These are phyloP conservation scores for Chondrilla cf. caribensis DNA, from an alignment of 37 sponge, comb jelly and placozoan species.

Conservation along the genomic window DNA sequence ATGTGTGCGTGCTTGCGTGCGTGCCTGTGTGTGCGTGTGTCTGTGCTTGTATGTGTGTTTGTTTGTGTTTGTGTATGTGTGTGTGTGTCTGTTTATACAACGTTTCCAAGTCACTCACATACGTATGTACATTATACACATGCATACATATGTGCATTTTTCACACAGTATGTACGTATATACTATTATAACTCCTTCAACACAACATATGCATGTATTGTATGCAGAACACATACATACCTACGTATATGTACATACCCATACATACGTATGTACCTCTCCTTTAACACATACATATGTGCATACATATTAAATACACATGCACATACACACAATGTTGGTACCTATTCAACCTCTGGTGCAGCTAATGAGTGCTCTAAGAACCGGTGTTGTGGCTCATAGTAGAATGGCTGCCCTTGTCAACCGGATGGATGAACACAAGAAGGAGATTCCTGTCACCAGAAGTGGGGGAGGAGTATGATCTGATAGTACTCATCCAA, in stretches of 20 bases:
- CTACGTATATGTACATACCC: not conserved
- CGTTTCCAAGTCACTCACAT: too few relatives aligned
- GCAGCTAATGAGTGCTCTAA: slow-evolving; percentile 86
- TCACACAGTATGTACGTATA: not conserved
- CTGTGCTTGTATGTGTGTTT: too few relatives aligned
- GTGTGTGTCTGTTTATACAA: too few relatives aligned
- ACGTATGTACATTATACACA: too few relatives aligned
- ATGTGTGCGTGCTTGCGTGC: too few relatives aligned
- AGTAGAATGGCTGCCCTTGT: slow-evolving; percentile 73
- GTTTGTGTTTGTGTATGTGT: too few relatives aligned
- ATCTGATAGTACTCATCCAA: too few relatives aligned
- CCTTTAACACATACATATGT: not conserved
- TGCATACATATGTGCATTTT: not conserved
- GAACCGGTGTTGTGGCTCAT: slow-evolving; percentile 84
- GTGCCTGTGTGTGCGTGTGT: too few relatives aligned
- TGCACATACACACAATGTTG: not conserved
- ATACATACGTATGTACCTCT: not conserved
- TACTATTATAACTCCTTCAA: too few relatives aligned
- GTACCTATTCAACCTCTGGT: not conserved
- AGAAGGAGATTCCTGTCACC: slow-evolving; percentile 52
- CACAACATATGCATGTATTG: too few relatives aligned
- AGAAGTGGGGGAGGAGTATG: slow-evolving; percentile 89
- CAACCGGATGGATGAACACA: slow-evolving; percentile 41
- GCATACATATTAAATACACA: not conserved
- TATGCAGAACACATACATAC: too few relatives aligned